Evolutionary conservation across 53 echinoderm and acorn worm species (phyloP).

Genomic region (Actinopyga echinites): DNA sequence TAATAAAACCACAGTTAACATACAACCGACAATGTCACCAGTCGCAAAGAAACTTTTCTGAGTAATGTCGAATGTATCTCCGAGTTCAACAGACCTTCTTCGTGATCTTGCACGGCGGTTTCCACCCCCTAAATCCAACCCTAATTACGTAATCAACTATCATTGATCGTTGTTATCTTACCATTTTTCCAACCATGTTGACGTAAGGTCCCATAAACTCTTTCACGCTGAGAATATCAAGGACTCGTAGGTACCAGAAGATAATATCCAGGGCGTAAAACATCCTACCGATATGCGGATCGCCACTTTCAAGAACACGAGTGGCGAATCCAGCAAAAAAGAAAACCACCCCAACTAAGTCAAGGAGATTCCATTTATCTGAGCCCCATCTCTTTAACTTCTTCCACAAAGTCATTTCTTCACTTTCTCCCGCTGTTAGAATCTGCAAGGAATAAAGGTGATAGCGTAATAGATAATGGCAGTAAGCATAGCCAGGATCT

Average conservation of each 20-base stretch:
- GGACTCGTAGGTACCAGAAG: constrained; percentile 83
- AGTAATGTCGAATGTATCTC: too few relatives aligned
- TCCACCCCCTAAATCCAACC: too few relatives aligned
- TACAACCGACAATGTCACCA: too few relatives aligned
- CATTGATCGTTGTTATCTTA: constrained; percentile 18
- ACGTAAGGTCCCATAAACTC: constrained; percentile 86
- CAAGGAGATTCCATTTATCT: constrained; percentile 88
- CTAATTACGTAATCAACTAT: too few relatives aligned
- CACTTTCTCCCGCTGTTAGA: constrained; percentile 72
- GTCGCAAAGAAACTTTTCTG: too few relatives aligned
- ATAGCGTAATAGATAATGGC: too few relatives aligned
- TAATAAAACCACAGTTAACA: too few relatives aligned
- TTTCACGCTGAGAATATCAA: constrained; percentile 84
- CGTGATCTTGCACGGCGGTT: too few relatives aligned
- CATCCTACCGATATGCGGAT: constrained; percentile 50
- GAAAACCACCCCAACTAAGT: constrained; percentile 60
- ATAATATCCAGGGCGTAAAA: constrained; percentile 75
- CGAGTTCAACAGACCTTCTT: too few relatives aligned
- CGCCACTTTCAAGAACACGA: constrained; percentile 1
- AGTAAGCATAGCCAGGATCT: too few relatives aligned
- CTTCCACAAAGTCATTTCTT: constrained; percentile 61
- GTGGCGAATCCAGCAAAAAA: constrained; percentile 65
- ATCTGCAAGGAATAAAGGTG: constrained; percentile 34
- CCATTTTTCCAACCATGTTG: constrained; percentile 89
- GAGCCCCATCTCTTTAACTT: constrained; percentile 87